Conservation (phyloP, 2,888 invertebrate species). For the Rotaria macrura region DNA sequence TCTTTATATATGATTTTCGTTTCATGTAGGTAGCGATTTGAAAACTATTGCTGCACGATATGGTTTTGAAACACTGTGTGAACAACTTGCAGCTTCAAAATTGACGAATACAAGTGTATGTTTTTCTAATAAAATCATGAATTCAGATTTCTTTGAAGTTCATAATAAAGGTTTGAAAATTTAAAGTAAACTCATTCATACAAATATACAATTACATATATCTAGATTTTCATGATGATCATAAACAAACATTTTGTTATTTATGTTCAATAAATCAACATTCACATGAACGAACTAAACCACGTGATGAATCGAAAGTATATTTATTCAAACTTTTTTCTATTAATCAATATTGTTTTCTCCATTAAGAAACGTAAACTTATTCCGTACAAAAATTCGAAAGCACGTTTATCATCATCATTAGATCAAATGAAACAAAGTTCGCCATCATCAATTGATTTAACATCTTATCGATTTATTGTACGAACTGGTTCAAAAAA, state of each 20-base stretch:
- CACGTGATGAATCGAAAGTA: not conserved
- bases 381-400: not conserved
- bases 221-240: not conserved
- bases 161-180: not conserved
- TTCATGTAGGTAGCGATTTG: not conserved
- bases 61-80: not conserved
- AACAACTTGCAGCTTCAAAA: too few relatives aligned
- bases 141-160: not conserved
- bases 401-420: not conserved
- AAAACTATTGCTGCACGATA: not conserved
- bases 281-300: not conserved
- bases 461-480: not conserved
- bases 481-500: not conserved
- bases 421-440: not conserved
- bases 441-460: not conserved
- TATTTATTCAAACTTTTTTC: not conserved
- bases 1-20: not conserved
- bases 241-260: conserved; percentile 12
- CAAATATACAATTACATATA: not conserved
- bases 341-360: not conserved
- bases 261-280: not conserved
- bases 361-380: not conserved
- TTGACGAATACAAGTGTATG: not conserved
- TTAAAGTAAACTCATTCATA: not conserved
- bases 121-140: not conserved